Evolutionary conservation across 2,113 vertebrate species (phyloP).

Genomic region (Hemiprocne comata): DNA sequence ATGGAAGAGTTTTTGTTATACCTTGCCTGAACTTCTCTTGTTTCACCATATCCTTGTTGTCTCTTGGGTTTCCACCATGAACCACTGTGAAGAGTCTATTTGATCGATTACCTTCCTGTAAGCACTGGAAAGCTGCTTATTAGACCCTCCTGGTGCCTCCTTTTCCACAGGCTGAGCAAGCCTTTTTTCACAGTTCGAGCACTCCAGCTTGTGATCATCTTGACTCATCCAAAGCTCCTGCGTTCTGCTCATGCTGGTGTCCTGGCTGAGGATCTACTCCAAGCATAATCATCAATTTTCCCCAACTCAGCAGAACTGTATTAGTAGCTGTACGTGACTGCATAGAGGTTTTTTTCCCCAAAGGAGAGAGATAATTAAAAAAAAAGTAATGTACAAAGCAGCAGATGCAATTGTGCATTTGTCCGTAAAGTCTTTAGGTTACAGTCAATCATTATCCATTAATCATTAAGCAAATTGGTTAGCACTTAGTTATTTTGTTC

Average conservation of each 20-base stretch:
- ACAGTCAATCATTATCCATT: background rate
- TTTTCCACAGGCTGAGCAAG: background rate
- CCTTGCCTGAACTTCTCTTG: background rate
- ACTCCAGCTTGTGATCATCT: background rate
- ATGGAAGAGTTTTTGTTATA: background rate
- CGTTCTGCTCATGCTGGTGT: background rate
- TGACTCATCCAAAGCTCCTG: background rate
- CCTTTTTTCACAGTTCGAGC: background rate
- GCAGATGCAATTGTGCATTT: background rate
- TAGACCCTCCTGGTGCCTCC: background rate
- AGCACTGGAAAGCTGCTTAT: background rate
- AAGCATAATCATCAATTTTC: background rate
- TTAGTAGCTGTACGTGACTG: background rate
- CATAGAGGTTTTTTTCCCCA: accelerated
- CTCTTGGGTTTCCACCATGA: background rate
- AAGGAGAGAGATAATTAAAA: background rate
- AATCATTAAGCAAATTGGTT: background rate
- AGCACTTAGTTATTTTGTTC: background rate
- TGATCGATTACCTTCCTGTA: background rate
- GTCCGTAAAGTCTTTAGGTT: background rate
- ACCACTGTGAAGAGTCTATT: background rate
- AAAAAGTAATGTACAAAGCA: background rate
- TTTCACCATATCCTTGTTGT: background rate
- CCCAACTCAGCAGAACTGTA: background rate
- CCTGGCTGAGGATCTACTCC: background rate